Base-by-base conservation (phyloP, 2,797 vertebrate genomes). In the Gallirallus australis region DNA sequence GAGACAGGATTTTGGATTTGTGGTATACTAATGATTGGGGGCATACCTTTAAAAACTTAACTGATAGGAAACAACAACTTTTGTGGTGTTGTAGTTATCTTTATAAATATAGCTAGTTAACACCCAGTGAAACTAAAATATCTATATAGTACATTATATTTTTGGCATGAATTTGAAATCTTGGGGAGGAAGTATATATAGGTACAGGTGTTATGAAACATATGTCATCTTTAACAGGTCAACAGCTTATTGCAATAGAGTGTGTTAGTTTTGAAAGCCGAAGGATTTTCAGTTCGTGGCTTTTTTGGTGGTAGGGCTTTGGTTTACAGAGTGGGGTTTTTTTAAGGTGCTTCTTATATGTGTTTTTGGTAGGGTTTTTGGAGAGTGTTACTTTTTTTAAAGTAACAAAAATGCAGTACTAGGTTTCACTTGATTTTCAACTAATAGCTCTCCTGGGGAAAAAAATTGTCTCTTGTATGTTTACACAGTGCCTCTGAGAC, bases 161-260 rank as follows among this genome's bases (percentile, higher is more conserved):
- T 92, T 66, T 35, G 12, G 12, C 8, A 11, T 79, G 27, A 61
- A n/a, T 33, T 86, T 11, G 11, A 73, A 81, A 30, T 73, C 39
- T 7, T 48, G 12, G 16, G 20, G 7, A 14, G 1, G 3, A 2
- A 16, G 12, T 61, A 9, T 30, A 2, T 42, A 65, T 18, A 25
- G 3, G 18, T 28, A 31, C 5, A 57, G 40, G 2, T 80, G 15
- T 53, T 63, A 64, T 0, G 9, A 70, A 71, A 31, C 52, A 48
- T 20, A 30, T 14, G 66, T 4, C 6, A 79, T 39, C 30, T 57
- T 77, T 72, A 42, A 39, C 4, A 24, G 12, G 33, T 61, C 18
- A 72, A 12, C 0, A 24, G 4, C 20, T 89, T 73, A 27, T 31
- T 70, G 7, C 10, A 15, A 33, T 78, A 64, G 12, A 1, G 1